phyloP scores from a whole-genome alignment of 2,888 invertebrate genomes.

The Apodemia mormo region DNA sequence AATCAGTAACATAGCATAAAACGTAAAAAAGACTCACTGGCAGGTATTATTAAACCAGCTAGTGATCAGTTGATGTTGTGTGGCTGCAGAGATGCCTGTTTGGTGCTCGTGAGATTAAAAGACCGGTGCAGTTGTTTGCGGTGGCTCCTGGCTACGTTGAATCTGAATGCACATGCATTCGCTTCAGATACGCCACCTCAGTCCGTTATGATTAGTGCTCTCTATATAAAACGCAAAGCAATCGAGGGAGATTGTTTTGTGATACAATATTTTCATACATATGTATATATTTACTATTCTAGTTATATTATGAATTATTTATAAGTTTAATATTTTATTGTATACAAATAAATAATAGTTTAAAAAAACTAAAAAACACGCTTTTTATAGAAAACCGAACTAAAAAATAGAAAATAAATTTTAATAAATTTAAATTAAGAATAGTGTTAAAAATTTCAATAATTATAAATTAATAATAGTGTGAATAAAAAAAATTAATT shows the following conservation, averaged over 20 bases:
- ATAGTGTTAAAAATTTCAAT: too few species aligned
- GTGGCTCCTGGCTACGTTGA: slow-evolving; percentile 43
- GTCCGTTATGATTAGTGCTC: slow-evolving; percentile 68
- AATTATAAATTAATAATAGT: too few species aligned
- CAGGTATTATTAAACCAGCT: slow-evolving; percentile 33
- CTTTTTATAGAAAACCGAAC: too few species aligned
- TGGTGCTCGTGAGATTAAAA: slow-evolving; percentile 69
- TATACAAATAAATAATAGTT: too few species aligned
- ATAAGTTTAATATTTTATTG: too few species aligned
- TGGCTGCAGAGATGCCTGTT: slow-evolving; percentile 29
- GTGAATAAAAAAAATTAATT: too few species aligned
- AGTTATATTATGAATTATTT: too few species aligned
- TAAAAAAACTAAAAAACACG: too few species aligned
- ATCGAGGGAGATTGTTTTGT: slow-evolving; percentile 50
- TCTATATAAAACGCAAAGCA: slow-evolving; percentile 37
- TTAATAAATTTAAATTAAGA: too few species aligned
- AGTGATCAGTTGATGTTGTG: slow-evolving; percentile 33
- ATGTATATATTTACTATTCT: slow-evolving; percentile 35
- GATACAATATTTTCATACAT: slow-evolving; percentile 63
- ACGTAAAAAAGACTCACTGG: slow-evolving; percentile 27
- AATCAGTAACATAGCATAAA: slow-evolving; percentile 27
- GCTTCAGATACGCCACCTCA: slow-evolving; percentile 48
- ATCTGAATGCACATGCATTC: slow-evolving; percentile 61
- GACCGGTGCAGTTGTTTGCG: slow-evolving; percentile 68
- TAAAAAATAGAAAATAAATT: too few species aligned